Conservation (phyloP, 1,140 invertebrate species). For the Hyphantria cunea region DNA sequence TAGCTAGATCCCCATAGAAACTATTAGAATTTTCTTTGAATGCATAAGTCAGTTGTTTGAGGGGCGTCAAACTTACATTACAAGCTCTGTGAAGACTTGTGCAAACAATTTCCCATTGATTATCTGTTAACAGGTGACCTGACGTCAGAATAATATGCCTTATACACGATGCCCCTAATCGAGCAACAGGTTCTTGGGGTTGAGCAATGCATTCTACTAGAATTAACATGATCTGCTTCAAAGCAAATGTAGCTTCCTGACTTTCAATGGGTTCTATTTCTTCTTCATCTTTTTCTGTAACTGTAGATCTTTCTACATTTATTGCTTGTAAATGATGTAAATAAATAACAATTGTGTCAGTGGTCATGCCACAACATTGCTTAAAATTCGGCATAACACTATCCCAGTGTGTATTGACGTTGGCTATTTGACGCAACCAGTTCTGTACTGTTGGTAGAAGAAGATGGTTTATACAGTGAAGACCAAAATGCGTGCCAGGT, state of each 20-base stretch:
- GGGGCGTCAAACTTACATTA: slow-evolving; percentile 90
- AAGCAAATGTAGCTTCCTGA: slow-evolving; percentile 87
- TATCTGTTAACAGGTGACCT: slow-evolving; percentile 89
- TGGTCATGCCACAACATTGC: slow-evolving; percentile 94
- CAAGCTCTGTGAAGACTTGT: slow-evolving; percentile 90
- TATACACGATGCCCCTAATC: slow-evolving; percentile 95
- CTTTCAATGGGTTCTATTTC: slow-evolving; percentile 77
- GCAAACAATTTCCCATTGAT: slow-evolving; percentile 93
- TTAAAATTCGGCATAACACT: slow-evolving; percentile 93
- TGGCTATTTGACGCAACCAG: slow-evolving; percentile 91
- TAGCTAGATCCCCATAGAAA: slow-evolving; percentile 95
- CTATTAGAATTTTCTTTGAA: slow-evolving; percentile 95
- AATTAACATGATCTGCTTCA: slow-evolving; percentile 93
- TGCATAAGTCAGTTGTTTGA: slow-evolving; percentile 92
- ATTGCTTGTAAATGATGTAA: slow-evolving; percentile 79
- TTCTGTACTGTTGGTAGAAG: slow-evolving; percentile 94
- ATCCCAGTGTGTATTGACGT: slow-evolving; percentile 86
- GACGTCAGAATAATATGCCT: slow-evolving; percentile 93
- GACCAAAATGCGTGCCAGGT: slow-evolving; percentile 92
- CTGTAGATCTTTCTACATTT: slow-evolving; percentile 59
- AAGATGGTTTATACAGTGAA: slow-evolving; percentile 95
- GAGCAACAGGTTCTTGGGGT: slow-evolving; percentile 92
- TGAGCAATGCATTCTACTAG: slow-evolving; percentile 95
- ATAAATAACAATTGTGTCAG: slow-evolving; percentile 95
- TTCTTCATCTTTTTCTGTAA: slow-evolving; percentile 61